Percentiles rank a stretch among this genome's conserved stretches.
Conservation (phyloP, 2,888 invertebrate species). For the Micoletzkya japonica region DNA sequence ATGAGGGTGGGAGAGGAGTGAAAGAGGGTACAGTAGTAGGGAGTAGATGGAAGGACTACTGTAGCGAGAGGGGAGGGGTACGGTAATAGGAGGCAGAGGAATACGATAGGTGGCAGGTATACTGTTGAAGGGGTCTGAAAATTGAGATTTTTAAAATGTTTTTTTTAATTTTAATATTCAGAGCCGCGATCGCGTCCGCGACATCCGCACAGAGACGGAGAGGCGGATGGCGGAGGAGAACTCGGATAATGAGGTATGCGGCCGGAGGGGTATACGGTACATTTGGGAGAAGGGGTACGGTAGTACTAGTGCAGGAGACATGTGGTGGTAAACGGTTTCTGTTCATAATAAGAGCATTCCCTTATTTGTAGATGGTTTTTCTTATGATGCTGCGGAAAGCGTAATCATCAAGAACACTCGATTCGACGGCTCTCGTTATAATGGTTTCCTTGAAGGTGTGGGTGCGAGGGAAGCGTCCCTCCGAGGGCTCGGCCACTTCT, state of each 20-base stretch:
- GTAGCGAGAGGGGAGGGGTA: not conserved
- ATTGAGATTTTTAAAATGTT: too few relatives aligned
- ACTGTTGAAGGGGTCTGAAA: not conserved
- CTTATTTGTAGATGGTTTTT: too few relatives aligned
- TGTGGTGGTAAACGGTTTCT: too few relatives aligned
- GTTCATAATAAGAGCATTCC: too few relatives aligned
- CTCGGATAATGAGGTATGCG: constrained; percentile 12
- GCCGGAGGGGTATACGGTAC: too few relatives aligned
- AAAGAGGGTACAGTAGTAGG: not conserved
- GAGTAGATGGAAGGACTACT: not conserved
- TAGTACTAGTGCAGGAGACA: too few relatives aligned
- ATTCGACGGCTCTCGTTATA: not conserved
- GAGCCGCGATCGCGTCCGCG: constrained; percentile 13
- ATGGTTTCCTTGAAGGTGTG: not conserved
- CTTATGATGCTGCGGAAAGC: too few relatives aligned
- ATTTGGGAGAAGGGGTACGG: too few relatives aligned
- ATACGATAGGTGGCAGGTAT: not conserved
- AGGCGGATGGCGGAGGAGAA: constrained; percentile 24
- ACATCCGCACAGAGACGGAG: constrained; percentile 16
- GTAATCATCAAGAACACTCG: too few relatives aligned
- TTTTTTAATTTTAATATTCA: not conserved
- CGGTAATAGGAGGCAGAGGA: not conserved
- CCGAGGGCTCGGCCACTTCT: not conserved
- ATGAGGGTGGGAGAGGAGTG: too few relatives aligned
- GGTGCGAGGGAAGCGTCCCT: constrained; percentile 19